These are phyloP conservation scores for Mormyrus iriodes DNA, from an alignment of 2,113 vertebrate genomes.

Conservation along the genomic window DNA sequence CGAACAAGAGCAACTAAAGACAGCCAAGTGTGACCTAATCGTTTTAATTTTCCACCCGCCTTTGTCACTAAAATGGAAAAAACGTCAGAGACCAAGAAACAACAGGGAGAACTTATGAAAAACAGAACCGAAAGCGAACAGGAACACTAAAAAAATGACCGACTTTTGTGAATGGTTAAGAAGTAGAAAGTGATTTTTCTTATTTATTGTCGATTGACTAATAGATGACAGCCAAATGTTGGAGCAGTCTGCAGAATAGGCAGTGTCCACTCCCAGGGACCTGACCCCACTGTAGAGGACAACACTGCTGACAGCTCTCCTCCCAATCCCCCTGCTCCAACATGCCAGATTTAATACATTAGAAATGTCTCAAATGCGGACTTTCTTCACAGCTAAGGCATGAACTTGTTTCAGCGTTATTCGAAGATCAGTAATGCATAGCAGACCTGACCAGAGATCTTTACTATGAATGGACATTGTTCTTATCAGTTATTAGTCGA, in stretches of 20 bases:
- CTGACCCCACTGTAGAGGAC: background rate
- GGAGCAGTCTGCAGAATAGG: background rate
- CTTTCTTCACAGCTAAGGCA: background rate
- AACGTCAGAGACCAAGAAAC: background rate
- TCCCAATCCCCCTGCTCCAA: background rate
- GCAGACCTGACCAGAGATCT: background rate
- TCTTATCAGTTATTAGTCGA: background rate
- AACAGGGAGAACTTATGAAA: background rate
- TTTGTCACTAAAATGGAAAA: background rate
- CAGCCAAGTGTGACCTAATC: slow-evolving; percentile 10
- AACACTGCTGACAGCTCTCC: background rate
- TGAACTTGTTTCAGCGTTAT: background rate
- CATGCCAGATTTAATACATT: background rate
- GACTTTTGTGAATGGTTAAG: background rate
- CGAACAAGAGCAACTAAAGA: background rate
- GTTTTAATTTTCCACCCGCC: background rate
- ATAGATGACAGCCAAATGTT: background rate
- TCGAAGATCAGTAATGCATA: background rate
- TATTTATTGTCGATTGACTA: background rate
- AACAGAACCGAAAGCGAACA: background rate
- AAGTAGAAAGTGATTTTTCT: background rate
- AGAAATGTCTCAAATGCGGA: background rate
- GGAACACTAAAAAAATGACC: background rate
- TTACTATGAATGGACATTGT: background rate
- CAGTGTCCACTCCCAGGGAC: background rate